These are phyloP conservation scores for Fopius arisanus DNA, from an alignment of 1,140 invertebrate species.

Conservation along the genomic window DNA sequence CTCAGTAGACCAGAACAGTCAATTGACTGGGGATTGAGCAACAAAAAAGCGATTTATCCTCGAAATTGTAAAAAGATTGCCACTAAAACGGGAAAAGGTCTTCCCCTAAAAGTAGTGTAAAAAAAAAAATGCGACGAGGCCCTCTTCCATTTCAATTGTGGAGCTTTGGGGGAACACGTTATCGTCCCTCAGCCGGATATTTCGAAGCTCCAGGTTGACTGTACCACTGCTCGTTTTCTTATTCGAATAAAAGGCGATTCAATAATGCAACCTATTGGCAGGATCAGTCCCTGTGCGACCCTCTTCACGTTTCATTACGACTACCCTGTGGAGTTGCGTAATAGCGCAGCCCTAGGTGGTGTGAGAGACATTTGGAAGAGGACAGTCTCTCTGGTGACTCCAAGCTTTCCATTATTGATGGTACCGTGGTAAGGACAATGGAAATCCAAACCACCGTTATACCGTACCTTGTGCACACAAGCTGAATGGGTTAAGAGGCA, in stretches of 20 bases:
- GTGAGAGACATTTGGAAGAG: neutral
- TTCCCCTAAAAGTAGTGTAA: neutral
- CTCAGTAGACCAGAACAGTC: neutral
- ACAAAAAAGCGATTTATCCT: neutral
- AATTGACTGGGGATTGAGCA: slow-evolving; percentile 2
- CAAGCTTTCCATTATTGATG: slow-evolving; percentile 35
- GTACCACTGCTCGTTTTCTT: neutral
- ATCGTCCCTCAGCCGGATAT: slow-evolving; percentile 15
- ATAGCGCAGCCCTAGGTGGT: neutral
- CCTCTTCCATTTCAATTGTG: neutral
- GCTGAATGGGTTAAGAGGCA: slow-evolving; percentile 36
- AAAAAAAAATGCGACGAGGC: neutral
- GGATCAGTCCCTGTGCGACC: slow-evolving; percentile 26
- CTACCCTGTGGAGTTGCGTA: slow-evolving; percentile 4
- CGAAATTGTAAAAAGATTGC: slow-evolving; percentile 7
- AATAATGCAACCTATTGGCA: slow-evolving; percentile 35
- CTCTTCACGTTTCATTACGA: slow-evolving; percentile 33
- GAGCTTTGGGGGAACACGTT: slow-evolving; percentile 9
- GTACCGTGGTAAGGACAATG: slow-evolving; percentile 38
- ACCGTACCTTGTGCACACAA: slow-evolving; percentile 44
- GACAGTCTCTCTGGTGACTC: slow-evolving; percentile 6
- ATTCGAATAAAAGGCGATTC: slow-evolving; percentile 13
- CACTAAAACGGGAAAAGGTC: neutral
- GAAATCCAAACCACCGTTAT: slow-evolving; percentile 35
- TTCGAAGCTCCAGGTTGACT: neutral